Evolutionary conservation across 2,797 vertebrate genomes (phyloP).

Genomic region (Amblyopsis hoosieri): DNA sequence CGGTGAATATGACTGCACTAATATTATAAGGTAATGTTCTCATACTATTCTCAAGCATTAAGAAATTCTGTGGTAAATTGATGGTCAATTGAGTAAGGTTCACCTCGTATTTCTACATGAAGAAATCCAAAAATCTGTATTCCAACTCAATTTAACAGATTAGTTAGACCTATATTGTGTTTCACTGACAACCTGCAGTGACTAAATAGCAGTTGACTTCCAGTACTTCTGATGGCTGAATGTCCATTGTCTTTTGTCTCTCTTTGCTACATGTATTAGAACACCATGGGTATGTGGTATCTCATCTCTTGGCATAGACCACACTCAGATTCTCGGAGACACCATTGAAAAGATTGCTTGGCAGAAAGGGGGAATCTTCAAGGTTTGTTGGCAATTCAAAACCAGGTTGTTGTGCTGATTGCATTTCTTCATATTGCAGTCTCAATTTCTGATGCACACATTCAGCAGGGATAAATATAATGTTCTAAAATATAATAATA

Average conservation of each 20-base stretch:
- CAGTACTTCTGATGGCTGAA: not conserved
- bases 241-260: not conserved
- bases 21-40: conserved; percentile 86
- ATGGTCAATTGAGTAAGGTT: no score
- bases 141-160: no score
- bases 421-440: no score
- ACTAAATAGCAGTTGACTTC: not conserved
- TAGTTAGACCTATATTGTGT: no score
- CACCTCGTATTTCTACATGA: no score
- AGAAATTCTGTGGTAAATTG: no score
- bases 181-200: not conserved
- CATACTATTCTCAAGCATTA: not conserved
- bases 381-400: conserved; percentile 74
- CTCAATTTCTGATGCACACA: no score
- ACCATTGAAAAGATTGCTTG: conserved; percentile 94
- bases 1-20: conserved; percentile 94
- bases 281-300: conserved; percentile 91
- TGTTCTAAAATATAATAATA: no score
- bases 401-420: not conserved
- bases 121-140: no score
- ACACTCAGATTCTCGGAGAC: conserved; percentile 93
- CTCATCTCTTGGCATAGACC: conserved; percentile 91
- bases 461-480: no score
- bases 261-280: conserved; percentile 64
- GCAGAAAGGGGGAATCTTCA: conserved; percentile 98